These are phyloP conservation scores for Mimumesa dahlbomi DNA, from an alignment of 2,888 invertebrate genomes.

Conservation along the genomic window DNA sequence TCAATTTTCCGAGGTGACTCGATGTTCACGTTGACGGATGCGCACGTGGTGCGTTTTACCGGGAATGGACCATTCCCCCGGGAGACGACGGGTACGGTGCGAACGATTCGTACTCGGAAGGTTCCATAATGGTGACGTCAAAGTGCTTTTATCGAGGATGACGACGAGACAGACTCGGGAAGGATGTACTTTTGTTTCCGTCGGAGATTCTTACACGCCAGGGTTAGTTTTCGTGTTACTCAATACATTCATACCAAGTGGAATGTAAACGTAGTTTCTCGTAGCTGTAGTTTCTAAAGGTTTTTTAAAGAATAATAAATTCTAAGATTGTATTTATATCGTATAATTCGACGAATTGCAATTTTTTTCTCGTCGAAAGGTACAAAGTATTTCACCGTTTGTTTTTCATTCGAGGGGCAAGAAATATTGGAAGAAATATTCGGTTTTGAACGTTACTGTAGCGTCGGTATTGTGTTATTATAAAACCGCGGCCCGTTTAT, in stretches of 20 bases:
- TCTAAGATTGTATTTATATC: no score
- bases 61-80: slow-evolving; percentile 18
- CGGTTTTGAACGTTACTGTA: no score
- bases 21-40: slow-evolving; percentile 29
- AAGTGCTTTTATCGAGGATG: slow-evolving; percentile 43
- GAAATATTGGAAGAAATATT: no score
- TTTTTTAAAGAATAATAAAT: no score
- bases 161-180: slow-evolving; percentile 11
- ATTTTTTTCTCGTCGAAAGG: no score
- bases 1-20: slow-evolving; percentile 55
- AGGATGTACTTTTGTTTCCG: slow-evolving; percentile 6
- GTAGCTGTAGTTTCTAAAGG: no score
- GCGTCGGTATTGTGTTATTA: no score
- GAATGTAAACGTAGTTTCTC: no score
- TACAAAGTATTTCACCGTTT: no score
- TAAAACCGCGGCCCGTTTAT: slow-evolving; percentile 5
- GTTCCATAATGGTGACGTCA: slow-evolving; percentile 44
- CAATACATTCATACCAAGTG: no score
- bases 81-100: slow-evolving; percentile 31
- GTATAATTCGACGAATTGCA: no score
- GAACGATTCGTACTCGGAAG: slow-evolving; percentile 35
- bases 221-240: neutral
- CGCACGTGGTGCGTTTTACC: slow-evolving; percentile 36
- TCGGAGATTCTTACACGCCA: neutral
- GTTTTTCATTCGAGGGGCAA: no score